Evolutionary conservation across 2,113 vertebrate species (phyloP).

Genomic region (Ramphastos sulfuratus): DNA sequence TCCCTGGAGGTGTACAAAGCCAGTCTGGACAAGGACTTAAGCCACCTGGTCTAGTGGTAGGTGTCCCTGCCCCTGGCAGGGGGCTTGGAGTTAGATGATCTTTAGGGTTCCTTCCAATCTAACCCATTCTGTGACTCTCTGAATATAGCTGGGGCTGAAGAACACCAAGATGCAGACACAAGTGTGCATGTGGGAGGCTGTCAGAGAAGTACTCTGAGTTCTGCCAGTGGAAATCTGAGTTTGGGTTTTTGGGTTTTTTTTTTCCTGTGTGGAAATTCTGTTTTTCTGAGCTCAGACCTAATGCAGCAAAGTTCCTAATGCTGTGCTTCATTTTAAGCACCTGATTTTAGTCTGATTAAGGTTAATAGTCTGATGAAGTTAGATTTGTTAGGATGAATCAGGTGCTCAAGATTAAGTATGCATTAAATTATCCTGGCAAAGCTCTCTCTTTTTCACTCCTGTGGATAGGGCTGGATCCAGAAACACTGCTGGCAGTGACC

Average conservation of each 20-base stretch:
- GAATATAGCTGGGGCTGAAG: not conserved
- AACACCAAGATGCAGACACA: not conserved
- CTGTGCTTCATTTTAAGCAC: not conserved
- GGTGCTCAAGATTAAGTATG: not conserved
- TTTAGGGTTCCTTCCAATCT: too few species aligned
- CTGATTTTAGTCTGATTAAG: not conserved
- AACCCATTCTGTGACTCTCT: too few species aligned
- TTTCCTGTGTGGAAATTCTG: not conserved
- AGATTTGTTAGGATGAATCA: not conserved
- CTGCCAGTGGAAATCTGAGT: too few species aligned
- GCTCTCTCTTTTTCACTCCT: not conserved
- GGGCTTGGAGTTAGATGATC: too few species aligned
- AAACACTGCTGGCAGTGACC: not conserved
- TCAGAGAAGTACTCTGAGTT: rapidly evolving
- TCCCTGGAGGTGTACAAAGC: too few species aligned
- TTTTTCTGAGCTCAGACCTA: not conserved
- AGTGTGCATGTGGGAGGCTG: not conserved
- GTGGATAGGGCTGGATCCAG: not conserved
- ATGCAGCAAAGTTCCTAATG: not conserved
- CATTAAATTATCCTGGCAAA: not conserved
- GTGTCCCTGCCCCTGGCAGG: too few species aligned
- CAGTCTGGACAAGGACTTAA: too few species aligned
- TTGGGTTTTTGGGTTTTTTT: not conserved
- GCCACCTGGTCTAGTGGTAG: too few species aligned
- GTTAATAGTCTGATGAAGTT: not conserved